Conservation (phyloP, 2,888 invertebrate genomes). For the Campoplex capitator region DNA sequence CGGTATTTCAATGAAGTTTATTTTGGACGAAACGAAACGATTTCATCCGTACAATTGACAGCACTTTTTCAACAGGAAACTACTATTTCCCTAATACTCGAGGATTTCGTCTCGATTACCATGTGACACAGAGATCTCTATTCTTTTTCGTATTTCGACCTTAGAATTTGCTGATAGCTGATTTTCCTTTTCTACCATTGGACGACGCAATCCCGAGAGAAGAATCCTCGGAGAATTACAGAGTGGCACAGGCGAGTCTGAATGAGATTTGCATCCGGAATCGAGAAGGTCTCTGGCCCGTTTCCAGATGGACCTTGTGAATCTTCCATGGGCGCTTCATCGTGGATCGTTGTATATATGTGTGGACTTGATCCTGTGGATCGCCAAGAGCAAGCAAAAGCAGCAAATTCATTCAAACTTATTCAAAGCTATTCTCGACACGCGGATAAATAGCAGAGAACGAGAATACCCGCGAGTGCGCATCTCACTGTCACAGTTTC, state of each 20-base stretch:
- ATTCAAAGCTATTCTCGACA: conserved; percentile 82
- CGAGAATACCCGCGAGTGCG: conserved; percentile 55
- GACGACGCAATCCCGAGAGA: conserved; percentile 67
- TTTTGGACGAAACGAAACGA: background rate
- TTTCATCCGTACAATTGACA: background rate
- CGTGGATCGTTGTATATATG: conserved; percentile 32
- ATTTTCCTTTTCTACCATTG: conserved; percentile 12
- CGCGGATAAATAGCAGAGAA: conserved; percentile 74
- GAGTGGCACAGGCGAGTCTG: conserved; percentile 74
- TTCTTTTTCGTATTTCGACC: conserved; percentile 49
- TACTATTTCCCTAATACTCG: conserved; percentile 40
- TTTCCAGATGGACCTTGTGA: conserved; percentile 77
- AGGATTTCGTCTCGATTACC: conserved; percentile 26
- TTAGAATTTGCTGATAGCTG: conserved; percentile 55
- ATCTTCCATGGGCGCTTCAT: conserved; percentile 29
- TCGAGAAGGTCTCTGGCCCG: conserved; percentile 77
- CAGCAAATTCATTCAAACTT: conserved; percentile 82
- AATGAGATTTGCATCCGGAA: conserved; percentile 81
- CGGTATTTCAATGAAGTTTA: background rate
- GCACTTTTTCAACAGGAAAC: background rate
- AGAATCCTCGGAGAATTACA: conserved; percentile 63
- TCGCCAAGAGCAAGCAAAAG: conserved; percentile 49
- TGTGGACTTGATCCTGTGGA: conserved; percentile 25
- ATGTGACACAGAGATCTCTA: background rate
- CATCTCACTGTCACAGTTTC: conserved; percentile 76